Evolutionary conservation across 1,140 invertebrate genomes (phyloP).

Genomic region (Cataglyphis hispanica): DNA sequence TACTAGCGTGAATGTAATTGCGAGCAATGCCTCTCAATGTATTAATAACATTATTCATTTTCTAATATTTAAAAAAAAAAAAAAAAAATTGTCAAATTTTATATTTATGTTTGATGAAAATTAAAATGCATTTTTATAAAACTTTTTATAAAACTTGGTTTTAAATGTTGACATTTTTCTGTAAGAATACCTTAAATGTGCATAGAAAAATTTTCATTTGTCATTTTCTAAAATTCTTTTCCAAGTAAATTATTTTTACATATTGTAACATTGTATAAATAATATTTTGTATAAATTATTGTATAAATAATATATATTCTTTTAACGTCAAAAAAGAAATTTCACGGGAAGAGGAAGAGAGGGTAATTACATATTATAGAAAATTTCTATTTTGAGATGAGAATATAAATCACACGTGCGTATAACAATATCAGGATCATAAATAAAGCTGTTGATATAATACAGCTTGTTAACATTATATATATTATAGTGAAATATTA

Average conservation of each 20-base stretch:
- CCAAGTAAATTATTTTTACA: not conserved
- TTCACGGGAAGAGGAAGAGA: not conserved
- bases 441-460: not conserved
- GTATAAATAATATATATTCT: not conserved
- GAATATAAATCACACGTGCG: not conserved
- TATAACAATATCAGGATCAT: not conserved
- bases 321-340: not conserved
- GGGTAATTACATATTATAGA: not conserved
- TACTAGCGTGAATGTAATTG: not conserved
- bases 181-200: not conserved
- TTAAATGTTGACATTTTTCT: not conserved
- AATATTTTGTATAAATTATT: not conserved
- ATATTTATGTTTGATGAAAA: not conserved
- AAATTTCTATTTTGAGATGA: not conserved
- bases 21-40: not conserved
- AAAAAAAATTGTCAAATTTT: not conserved
- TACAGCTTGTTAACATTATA: not conserved
- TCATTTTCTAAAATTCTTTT: constrained; percentile 2
- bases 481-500: not conserved
- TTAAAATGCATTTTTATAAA: not conserved
- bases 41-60: not conserved
- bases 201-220: not conserved
- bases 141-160: not conserved
- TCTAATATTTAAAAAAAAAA: not conserved
- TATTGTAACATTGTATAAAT: not conserved